These are phyloP conservation scores for Furcifer pardalis DNA, from an alignment of 2,797 vertebrate genomes.

Conservation along the genomic window DNA sequence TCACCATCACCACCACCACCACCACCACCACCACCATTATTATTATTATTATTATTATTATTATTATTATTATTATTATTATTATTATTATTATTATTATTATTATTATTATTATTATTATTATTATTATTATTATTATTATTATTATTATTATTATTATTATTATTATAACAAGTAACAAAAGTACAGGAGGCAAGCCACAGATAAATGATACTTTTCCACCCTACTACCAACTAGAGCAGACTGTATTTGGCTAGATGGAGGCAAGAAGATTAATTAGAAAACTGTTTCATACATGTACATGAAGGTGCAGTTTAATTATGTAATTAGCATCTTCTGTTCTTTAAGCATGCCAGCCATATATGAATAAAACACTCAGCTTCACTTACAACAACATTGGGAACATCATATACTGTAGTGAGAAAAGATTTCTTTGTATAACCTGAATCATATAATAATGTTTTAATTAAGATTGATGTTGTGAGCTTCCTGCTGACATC, in stretches of 20 bases:
- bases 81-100: no score
- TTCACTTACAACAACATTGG: slow-evolving; percentile 26
- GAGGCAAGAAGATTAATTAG: not conserved
- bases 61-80: no score
- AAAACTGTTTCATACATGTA: not conserved
- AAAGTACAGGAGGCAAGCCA: no score
- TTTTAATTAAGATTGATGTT: slow-evolving; percentile 64
- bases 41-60: no score
- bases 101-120: no score
- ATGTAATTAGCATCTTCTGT: not conserved
- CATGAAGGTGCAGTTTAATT: not conserved
- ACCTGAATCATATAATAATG: slow-evolving; percentile 45
- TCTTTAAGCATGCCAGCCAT: not conserved
- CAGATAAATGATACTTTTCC: no score
- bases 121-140: no score
- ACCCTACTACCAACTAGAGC: not conserved
- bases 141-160: no score
- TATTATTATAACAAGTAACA: no score
- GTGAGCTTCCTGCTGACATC: slow-evolving; percentile 53
- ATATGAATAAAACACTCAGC: not conserved
- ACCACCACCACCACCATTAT: no score
- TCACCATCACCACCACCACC: no score
- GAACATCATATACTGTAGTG: slow-evolving; percentile 18
- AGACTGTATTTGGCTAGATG: not conserved
- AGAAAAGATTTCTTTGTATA: slow-evolving; percentile 34